Evolutionary conservation across 1,140 invertebrate species (phyloP), one percentile per base, ranked within the genome.

Genomic region (Zaprionus taronus): DNA sequence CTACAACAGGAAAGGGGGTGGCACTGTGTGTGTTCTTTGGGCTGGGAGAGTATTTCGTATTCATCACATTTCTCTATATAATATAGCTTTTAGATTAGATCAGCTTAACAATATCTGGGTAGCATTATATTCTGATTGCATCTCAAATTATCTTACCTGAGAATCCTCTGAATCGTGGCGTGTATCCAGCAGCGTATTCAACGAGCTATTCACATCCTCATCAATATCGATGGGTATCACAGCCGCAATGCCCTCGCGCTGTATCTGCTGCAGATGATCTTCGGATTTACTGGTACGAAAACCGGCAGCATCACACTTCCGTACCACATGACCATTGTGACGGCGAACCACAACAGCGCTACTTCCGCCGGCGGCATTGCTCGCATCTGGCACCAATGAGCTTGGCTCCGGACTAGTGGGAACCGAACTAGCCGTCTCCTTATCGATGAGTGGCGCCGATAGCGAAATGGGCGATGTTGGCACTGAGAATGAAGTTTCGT

Each of bases 151-250:
- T 20, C 64, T 89, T 70, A 77, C 93, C 94, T 84, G 94, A 83
- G 73, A 93, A 57, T 92, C 92, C 71, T 95, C 94, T 44, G 95
- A 95, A 91, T 96, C 96, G 17, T 95, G 95, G 79, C 96, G 94
- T 53, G 96, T 97, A 93, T 98, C 97, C 72, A 98, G 93, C 60
- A 99, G 94, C 34, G 97, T 98, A 93, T 98, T 98, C 62, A 98
- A 93, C 56, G 97, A 98, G 78, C 97, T 98, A 81, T 97, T 98
- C 72, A 98, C 95, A 93, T 98, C 97, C 92, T 98, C 98, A 93
- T 98, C 97, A 76, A 97, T 96, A 79, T 98, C 97, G 80, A 98
- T 97, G 79, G 97, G 96, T 67, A 97, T 97, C 41, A 97, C 95
- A 84, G 96, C 84, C 41, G 86, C 92, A 63, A 93, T 90, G 73